phyloP scores from a whole-genome alignment of 2,113 vertebrate species.

The Melospiza georgiana region DNA sequence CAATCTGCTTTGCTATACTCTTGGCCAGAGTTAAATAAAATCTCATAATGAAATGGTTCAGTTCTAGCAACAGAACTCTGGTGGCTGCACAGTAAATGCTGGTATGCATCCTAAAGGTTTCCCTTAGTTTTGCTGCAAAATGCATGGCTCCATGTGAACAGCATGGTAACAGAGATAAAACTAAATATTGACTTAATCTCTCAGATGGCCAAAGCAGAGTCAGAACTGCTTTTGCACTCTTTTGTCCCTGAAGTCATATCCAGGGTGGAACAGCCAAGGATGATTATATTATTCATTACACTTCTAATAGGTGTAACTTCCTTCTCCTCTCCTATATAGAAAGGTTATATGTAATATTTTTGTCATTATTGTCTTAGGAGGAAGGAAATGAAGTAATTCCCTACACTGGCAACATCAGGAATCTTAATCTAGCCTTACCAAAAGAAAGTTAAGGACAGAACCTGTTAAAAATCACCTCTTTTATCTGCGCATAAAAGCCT shows the following conservation, averaged over 20 bases:
- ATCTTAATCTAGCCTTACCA: conserved; percentile 30
- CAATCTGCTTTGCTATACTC: conserved; percentile 20
- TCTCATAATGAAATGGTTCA: background rate
- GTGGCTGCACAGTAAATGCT: background rate
- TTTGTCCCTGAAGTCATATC: conserved; percentile 42
- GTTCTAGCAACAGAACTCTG: background rate
- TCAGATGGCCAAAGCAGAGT: background rate
- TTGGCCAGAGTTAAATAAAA: conserved; percentile 3
- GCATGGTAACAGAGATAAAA: background rate
- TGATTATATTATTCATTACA: conserved; percentile 10
- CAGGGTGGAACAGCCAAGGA: background rate
- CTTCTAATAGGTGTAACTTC: conserved; percentile 52
- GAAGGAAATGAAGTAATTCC: conserved; percentile 75
- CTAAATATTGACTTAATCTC: background rate
- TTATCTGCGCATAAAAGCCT: background rate
- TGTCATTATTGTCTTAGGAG: conserved; percentile 52
- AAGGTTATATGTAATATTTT: background rate
- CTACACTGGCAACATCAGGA: conserved; percentile 62
- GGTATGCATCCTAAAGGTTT: background rate
- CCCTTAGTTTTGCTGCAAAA: background rate
- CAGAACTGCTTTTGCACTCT: conserved; percentile 41
- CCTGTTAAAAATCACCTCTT: conserved; percentile 42
- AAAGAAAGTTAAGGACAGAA: conserved; percentile 45
- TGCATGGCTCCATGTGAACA: background rate
- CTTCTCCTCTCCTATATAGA: conserved; percentile 18